Evolutionary conservation across 2,888 invertebrate genomes (phyloP), one percentile per base, ranked within the genome.

Genomic region (Ephialtes manifestator): DNA sequence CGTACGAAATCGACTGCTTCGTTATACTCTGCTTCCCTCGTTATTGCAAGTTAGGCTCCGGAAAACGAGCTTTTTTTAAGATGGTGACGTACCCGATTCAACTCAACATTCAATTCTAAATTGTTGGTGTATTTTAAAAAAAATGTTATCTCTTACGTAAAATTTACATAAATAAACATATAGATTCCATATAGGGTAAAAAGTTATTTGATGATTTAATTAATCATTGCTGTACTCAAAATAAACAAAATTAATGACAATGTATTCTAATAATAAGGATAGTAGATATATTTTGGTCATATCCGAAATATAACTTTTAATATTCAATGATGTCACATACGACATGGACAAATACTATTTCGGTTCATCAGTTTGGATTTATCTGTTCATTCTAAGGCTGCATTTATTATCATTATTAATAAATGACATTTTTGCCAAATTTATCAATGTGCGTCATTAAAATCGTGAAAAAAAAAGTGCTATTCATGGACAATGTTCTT

Each of bases 1-100:
- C 31, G 28, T 63, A 60, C 75, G 75, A 48, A 60, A 18, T 63
- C 60, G 46, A 60, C 46, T 35, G 53, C 20, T 53, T 53, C 53
- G 71, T 31, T 53, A 20, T 39, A 55, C 13, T 71, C 15, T 55
- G 20, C 11, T 55, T 39, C 13, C 4, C 48, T 3, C 0, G 28
- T 20, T 10, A 18, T 10, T 24, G 8, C 24, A 20, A n/a, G 11
- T 13, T 10, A 43, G 39, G 28, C 15, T 7, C 10, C 18, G 2
- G n/a, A 18, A 63, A 63, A 63, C 35, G 8, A 39, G 18, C n/a
- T 39, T 63, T 65, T 5, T 39, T 11, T 2, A 18, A 65, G 8
- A n/a, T 10, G 7, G 2, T 8, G 3, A 31, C 31, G 18, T 18
- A 10, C 18, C 18, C n/a, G 39, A 18, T 35, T 10, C 39, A 63